These are phyloP conservation scores for Mesoligia furuncula DNA, from an alignment of 2,888 invertebrate genomes.

Conservation along the genomic window DNA sequence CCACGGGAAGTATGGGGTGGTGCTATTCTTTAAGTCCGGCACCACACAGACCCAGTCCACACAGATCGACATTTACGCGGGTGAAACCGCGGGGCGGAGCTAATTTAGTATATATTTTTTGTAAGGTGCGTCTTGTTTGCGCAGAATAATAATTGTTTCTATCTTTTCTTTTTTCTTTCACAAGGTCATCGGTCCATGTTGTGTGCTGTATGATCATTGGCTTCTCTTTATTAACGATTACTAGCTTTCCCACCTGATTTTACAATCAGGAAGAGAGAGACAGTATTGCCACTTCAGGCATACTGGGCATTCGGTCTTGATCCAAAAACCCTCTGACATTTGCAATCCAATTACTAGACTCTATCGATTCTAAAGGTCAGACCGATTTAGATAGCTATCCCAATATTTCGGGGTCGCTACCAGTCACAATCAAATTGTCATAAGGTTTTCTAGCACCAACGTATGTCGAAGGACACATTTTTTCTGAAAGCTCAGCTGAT, in stretches of 20 bases:
- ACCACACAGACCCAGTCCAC: too few relatives aligned
- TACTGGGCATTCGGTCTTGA: not conserved
- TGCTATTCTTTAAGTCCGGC: too few relatives aligned
- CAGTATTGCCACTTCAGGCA: not conserved
- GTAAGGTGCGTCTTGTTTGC: too few relatives aligned
- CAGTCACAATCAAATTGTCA: not conserved
- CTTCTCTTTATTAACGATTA: not conserved
- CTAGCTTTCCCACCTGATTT: not conserved
- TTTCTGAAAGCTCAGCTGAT: not conserved
- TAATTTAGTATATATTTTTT: too few relatives aligned
- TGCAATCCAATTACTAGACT: slow-evolving; percentile 3
- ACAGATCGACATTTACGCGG: too few relatives aligned
- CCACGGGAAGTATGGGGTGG: too few relatives aligned
- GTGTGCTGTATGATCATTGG: not conserved
- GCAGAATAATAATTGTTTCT: too few relatives aligned
- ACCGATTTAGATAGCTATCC: not conserved
- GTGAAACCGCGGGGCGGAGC: too few relatives aligned
- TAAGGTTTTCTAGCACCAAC: not conserved
- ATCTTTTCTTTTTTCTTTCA: too few relatives aligned
- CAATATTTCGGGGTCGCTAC: not conserved
- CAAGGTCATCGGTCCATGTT: too few relatives aligned
- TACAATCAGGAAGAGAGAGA: not conserved
- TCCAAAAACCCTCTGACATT: not conserved
- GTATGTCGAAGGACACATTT: not conserved
- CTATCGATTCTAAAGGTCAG: not conserved